These are phyloP conservation scores for Drosophila obscura DNA, from an alignment of 1,140 invertebrate species.

Conservation along the genomic window DNA sequence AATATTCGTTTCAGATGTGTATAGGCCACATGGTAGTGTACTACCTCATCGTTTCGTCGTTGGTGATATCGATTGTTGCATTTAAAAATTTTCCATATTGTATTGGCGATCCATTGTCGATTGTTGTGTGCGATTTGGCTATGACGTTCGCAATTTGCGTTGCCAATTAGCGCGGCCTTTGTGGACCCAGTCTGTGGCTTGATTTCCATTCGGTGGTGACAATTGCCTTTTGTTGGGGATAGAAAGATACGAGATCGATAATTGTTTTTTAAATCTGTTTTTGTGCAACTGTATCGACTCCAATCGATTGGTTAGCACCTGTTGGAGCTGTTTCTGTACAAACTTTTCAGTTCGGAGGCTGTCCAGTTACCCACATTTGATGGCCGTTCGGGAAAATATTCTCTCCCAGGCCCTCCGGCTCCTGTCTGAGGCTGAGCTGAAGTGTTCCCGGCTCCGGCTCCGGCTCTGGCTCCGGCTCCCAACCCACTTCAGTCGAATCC, in stretches of 20 bases:
- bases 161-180: slow-evolving; percentile 68
- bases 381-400: slow-evolving; percentile 53
- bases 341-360: neutral
- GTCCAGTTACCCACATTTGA: slow-evolving; percentile 21
- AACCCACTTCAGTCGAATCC: slow-evolving; percentile 62
- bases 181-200: slow-evolving; percentile 12
- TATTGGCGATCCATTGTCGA: slow-evolving; percentile 23
- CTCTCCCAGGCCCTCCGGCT: slow-evolving; percentile 47
- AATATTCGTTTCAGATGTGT: neutral
- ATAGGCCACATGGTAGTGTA: neutral
- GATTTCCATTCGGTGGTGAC: slow-evolving; percentile 43
- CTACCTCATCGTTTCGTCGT: slow-evolving; percentile 33
- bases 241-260: slow-evolving; percentile 38
- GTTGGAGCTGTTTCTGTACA: slow-evolving; percentile 10
- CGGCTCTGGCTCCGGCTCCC: slow-evolving; percentile 24
- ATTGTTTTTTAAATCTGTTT: slow-evolving; percentile 20
- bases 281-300: slow-evolving; percentile 27
- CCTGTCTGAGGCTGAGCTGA: slow-evolving; percentile 6
- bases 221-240: slow-evolving; percentile 53
- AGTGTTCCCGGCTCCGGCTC: slow-evolving; percentile 34
- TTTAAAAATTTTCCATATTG: slow-evolving; percentile 77
- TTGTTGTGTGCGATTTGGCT: slow-evolving; percentile 13
- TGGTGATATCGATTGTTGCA: slow-evolving; percentile 54
- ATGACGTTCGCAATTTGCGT: slow-evolving; percentile 52
- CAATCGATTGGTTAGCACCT: slow-evolving; percentile 20